Conservation (phyloP, 1,140 invertebrate species). For the Papilio xuthus region DNA sequence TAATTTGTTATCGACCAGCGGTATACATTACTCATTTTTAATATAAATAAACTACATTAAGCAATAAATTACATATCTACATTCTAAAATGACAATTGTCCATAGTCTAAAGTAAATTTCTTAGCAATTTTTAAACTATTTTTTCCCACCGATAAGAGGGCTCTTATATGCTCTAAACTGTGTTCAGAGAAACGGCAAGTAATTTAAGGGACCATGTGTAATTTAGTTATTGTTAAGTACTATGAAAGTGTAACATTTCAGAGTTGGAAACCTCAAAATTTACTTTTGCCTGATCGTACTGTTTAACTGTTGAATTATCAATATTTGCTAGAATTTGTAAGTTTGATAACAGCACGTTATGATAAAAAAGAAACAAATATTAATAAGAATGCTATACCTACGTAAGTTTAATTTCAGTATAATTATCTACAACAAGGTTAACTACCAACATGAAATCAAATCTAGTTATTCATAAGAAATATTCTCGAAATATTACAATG, state of each 20-base stretch:
- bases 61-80: too few relatives aligned
- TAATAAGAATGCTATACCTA: background rate
- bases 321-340: background rate
- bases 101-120: too few relatives aligned
- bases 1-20: conserved; percentile 3
- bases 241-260: too few relatives aligned
- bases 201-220: too few relatives aligned
- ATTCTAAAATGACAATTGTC: too few relatives aligned
- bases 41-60: too few relatives aligned
- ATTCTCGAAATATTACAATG: conserved; percentile 7
- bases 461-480: background rate
- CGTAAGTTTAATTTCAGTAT: background rate
- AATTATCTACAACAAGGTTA: background rate
- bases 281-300: background rate
- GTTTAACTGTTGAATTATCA: background rate
- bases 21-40: background rate
- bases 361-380: background rate
- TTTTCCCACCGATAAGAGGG: too few relatives aligned
- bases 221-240: too few relatives aligned
- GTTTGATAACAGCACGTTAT: background rate
- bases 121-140: too few relatives aligned
- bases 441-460: conserved; percentile 14
- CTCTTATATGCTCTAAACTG: too few relatives aligned
- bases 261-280: too few relatives aligned
- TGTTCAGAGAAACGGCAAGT: too few relatives aligned